These are phyloP conservation scores for Rhinogobius similis DNA, from an alignment of 2,113 vertebrate species.

Conservation along the genomic window DNA sequence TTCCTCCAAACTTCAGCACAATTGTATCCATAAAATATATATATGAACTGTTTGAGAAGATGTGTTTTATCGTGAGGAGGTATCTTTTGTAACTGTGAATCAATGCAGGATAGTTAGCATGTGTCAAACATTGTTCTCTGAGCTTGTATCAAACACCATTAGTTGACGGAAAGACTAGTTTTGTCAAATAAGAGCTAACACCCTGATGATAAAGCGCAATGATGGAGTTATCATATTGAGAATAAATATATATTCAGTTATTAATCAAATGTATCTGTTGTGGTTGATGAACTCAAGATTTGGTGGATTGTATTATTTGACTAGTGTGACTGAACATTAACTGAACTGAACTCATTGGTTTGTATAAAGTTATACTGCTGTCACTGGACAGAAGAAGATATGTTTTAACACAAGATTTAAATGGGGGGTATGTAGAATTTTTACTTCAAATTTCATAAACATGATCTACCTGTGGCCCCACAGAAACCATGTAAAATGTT, in stretches of 20 bases:
- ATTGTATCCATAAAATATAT: constrained; percentile 39
- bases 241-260: constrained; percentile 39
- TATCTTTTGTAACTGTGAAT: constrained; percentile 67
- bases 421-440: not conserved
- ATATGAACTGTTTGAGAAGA: constrained; percentile 41
- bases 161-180: constrained; percentile 1
- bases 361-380: constrained; percentile 59
- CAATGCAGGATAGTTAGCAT: constrained; percentile 52
- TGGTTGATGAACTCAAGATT: constrained; percentile 54
- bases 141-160: constrained; percentile 49
- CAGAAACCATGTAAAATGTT: too few relatives aligned
- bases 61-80: constrained; percentile 40
- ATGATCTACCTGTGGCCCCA: too few relatives aligned
- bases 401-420: not conserved
- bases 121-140: constrained; percentile 67
- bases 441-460: not conserved
- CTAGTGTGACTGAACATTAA: constrained; percentile 71
- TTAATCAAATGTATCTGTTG: constrained; percentile 49
- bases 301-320: constrained; percentile 67
- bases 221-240: constrained; percentile 5
- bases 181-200: constrained; percentile 24
- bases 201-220: constrained; percentile 27
- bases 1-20: constrained; percentile 27
- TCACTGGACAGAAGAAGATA: not conserved
- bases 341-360: constrained; percentile 72